Evolutionary conservation across 2,888 invertebrate species (phyloP).

Genomic region (Nezara viridula): DNA sequence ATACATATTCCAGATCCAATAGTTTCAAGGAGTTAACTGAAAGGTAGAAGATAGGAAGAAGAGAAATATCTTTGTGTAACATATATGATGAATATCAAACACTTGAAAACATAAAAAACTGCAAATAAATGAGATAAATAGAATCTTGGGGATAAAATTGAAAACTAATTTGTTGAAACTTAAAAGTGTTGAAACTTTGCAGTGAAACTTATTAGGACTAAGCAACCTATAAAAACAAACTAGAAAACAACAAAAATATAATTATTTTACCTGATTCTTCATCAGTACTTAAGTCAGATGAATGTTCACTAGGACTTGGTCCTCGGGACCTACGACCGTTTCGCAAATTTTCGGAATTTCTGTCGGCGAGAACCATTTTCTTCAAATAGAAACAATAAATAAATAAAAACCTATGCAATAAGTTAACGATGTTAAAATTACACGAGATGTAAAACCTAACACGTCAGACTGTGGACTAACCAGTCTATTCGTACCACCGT

Average conservation of each 20-base stretch:
- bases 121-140: neutral
- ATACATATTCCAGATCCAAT: neutral
- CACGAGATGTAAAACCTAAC: conserved; percentile 37
- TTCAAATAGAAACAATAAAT: conserved; percentile 31
- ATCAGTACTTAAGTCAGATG: conserved; percentile 84
- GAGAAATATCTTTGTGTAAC: neutral
- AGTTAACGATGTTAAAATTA: conserved; percentile 25
- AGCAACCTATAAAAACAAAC: neutral
- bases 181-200: neutral
- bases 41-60: neutral
- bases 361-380: conserved; percentile 88
- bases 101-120: neutral
- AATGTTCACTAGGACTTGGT: conserved; percentile 89
- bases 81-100: neutral
- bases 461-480: conserved; percentile 38
- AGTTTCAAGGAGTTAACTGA: neutral
- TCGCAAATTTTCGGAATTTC: conserved; percentile 84
- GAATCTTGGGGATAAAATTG: neutral
- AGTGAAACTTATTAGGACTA: neutral
- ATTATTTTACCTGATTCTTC: conserved; percentile 78
- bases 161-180: neutral
- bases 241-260: neutral
- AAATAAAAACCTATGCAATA: conserved; percentile 15
- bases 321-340: conserved; percentile 92
- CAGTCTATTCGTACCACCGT: conserved; percentile 56